Conservation (phyloP, 1,140 invertebrate species). For the Lepeophtheirus salmonis region DNA sequence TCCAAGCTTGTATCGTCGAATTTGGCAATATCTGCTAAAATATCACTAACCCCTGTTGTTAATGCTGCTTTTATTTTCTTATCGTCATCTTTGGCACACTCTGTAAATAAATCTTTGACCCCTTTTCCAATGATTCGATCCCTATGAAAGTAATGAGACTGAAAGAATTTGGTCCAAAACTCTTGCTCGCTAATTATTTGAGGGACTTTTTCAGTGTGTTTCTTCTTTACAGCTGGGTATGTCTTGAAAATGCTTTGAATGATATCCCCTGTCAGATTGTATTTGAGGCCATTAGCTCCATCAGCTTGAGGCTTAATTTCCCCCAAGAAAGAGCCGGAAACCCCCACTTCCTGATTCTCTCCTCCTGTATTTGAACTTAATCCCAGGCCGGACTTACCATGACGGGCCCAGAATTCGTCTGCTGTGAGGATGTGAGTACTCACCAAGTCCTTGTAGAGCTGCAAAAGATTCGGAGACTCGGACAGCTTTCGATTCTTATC, state of each 20-base stretch:
- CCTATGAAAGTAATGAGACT: conserved; percentile 98
- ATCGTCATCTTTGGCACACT: conserved; percentile 90
- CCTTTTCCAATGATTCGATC: conserved; percentile 70
- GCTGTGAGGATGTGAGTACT: conserved; percentile 77
- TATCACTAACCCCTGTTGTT: conserved; percentile 6
- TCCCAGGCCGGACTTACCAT: conserved; percentile 39
- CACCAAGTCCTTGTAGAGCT: conserved; percentile 78
- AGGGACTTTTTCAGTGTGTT: conserved; percentile 90
- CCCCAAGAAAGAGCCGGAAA: conserved; percentile 46
- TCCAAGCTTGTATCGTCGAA: not conserved
- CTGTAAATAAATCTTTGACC: conserved; percentile 75
- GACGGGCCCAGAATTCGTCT: conserved; percentile 88
- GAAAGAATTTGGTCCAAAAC: conserved; percentile 99
- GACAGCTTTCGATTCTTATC: conserved; percentile 66
- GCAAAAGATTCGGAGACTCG: conserved; percentile 57
- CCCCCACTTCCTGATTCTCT: conserved; percentile 55
- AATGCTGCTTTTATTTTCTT: conserved; percentile 32
- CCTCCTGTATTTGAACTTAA: too few relatives aligned
- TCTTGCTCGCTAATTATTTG: conserved; percentile 82
- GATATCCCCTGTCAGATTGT: conserved; percentile 89
- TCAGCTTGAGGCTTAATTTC: conserved; percentile 93
- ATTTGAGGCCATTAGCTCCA: conserved; percentile 87
- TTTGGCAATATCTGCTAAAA: not conserved
- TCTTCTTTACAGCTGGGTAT: conserved; percentile 92
- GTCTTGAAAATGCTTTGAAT: conserved; percentile 97